Evolutionary conservation across 2,113 vertebrate genomes (phyloP), one percentile per base, ranked within the genome.

Genomic region (Murina feae): DNA sequence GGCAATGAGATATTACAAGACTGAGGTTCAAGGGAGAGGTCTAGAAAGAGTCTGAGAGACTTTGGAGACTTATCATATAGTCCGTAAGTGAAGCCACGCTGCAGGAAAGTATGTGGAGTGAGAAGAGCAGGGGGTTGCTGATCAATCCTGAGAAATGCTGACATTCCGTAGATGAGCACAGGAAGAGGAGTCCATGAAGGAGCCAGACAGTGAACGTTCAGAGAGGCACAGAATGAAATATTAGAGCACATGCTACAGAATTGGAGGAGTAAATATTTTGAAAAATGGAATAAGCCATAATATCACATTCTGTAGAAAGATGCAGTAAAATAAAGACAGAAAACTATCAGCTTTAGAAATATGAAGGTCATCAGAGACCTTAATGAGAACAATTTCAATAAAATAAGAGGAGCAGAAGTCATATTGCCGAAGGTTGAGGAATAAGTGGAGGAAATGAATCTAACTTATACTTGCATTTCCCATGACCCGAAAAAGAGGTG

Each of bases 331-430:
- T 86, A 89, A 92, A 95, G 86, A 92, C 69, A 89, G 90, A 74
- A 90, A 86, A 88, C 51, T 49, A 75, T 80, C 89, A 87, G 69
- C 81, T 90, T 94, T 87, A 85, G 76, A 97, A 93, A 95, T 93
- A 93, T 82, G 66, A 86, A 80, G 65, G 76, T 94, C 76, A 96
- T 95, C 87, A 88, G 66, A 92, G 68, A 82, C 74, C 47, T 89
- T 89, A 94, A 85, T 94, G 86, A 94, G 89, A 94, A 91, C 47
- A 78, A 85, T 91, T 95, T 95, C 89, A 86, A 60, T 93, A 84
- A 94, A 96, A 94, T 76, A 95, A 93, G 63, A 72, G 12, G 32
- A 82, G 21, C 68, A 93, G 84, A 93, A 44, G 69, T 84, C 80
- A 75, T 63, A 93, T 1, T 89, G 30, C n/a, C 84, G 81, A 95